Evolutionary conservation across 1,140 invertebrate genomes (phyloP).

Genomic region (Leptonema lineaticorne): DNA sequence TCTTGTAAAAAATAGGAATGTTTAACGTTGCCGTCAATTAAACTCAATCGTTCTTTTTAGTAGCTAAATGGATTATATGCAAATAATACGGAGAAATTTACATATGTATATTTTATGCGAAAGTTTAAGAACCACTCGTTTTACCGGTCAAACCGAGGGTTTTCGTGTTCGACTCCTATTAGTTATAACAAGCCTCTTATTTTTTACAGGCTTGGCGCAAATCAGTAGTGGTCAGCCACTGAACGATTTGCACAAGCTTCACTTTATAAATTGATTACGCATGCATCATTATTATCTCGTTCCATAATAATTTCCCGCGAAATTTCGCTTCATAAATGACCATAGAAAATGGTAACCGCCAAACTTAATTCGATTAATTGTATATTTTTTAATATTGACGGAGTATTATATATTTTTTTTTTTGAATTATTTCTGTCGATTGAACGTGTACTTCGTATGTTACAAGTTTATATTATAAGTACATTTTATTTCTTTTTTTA

Average conservation of each 20-base stretch:
- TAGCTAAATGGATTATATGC: too few relatives aligned
- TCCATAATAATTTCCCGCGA: constrained; percentile 18
- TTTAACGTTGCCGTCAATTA: too few relatives aligned
- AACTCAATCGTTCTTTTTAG: too few relatives aligned
- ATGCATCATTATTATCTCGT: constrained; percentile 9
- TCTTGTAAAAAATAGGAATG: too few relatives aligned
- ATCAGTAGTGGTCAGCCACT: constrained; percentile 5
- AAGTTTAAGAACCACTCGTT: not conserved
- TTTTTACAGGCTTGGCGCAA: constrained; percentile 22
- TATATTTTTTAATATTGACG: too few relatives aligned
- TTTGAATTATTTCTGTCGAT: too few relatives aligned
- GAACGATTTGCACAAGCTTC: constrained; percentile 12
- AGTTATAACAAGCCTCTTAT: constrained; percentile 29
- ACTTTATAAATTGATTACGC: not conserved
- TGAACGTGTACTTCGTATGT: too few relatives aligned
- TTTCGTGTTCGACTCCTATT: constrained; percentile 37
- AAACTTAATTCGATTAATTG: too few relatives aligned
- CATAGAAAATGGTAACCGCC: not conserved
- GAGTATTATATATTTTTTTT: too few relatives aligned
- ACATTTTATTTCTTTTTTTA: constrained; percentile 57
- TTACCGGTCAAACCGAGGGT: not conserved
- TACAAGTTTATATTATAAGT: too few relatives aligned
- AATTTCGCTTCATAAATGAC: not conserved
- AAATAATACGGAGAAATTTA: too few relatives aligned
- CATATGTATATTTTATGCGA: too few relatives aligned